Evolutionary conservation across 2,797 vertebrate species (phyloP).

Genomic region (Vultur gryphus): DNA sequence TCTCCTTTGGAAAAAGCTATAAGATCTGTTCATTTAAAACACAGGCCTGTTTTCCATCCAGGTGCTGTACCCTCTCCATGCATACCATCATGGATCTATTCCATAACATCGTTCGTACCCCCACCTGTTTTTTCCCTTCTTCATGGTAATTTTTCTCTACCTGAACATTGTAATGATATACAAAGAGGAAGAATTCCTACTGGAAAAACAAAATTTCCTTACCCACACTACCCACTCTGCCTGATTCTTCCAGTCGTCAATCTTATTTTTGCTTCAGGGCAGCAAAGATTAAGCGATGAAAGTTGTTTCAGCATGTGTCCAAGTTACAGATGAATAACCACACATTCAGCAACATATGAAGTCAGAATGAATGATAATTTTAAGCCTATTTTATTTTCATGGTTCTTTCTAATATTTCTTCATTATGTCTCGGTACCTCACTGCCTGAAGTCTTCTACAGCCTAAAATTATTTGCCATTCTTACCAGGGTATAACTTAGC

Average conservation of each 20-base stretch:
- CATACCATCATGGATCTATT: not conserved
- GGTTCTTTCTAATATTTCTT: not conserved
- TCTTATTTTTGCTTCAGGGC: not conserved
- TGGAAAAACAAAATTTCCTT: not conserved
- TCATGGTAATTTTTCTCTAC: not conserved
- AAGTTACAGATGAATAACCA: not conserved
- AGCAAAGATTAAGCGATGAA: not conserved
- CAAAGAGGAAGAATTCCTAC: not conserved
- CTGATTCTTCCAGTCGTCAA: not conserved
- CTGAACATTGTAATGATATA: not conserved
- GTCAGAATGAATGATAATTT: not conserved
- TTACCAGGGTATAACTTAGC: not conserved
- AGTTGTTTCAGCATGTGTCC: not conserved
- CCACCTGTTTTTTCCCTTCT: fast-evolving
- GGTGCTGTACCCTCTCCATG: not conserved
- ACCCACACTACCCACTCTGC: not conserved
- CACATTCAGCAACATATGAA: not conserved
- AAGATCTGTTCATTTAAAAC: not conserved
- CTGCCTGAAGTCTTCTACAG: not conserved
- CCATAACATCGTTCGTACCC: not conserved
- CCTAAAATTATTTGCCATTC: not conserved
- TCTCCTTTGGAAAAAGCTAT: not conserved
- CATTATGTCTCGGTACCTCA: not conserved
- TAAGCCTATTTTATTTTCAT: not conserved
- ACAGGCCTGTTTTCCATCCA: not conserved